Evolutionary conservation across 2,797 vertebrate species (phyloP).

Genomic region (Corythornis leucogaster): DNA sequence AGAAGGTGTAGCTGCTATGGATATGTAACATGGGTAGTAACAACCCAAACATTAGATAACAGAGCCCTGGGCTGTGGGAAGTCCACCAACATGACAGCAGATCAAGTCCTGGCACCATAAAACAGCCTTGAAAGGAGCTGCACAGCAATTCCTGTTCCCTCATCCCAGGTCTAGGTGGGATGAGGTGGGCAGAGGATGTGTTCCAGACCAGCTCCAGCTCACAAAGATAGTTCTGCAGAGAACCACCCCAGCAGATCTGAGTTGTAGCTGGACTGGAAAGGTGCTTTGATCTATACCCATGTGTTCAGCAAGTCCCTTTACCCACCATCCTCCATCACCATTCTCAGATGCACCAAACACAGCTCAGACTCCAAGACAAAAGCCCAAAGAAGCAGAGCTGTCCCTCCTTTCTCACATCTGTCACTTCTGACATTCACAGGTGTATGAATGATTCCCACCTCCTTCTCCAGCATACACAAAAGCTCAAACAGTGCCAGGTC

Average conservation of each 20-base stretch:
- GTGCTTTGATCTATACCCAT: background rate
- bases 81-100: background rate
- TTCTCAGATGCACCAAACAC: background rate
- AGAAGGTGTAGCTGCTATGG: background rate
- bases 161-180: background rate
- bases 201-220: background rate
- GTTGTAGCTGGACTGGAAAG: background rate
- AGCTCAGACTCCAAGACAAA: background rate
- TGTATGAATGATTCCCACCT: fast-evolving
- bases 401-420: background rate
- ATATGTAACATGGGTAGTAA: background rate
- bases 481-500: background rate
- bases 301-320: background rate
- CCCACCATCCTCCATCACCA: background rate
- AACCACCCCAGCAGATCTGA: background rate
- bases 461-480: background rate
- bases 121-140: background rate
- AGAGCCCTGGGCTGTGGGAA: background rate
- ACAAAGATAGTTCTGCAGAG: background rate
- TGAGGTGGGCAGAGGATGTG: background rate
- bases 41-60: background rate
- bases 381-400: background rate
- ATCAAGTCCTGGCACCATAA: background rate
- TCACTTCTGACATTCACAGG: background rate
- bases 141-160: background rate